A percentile compares a stretch with the other conserved stretches of the same genome.
Conservation (phyloP, 2,888 invertebrate species). For the Scaptomyza parva region DNA sequence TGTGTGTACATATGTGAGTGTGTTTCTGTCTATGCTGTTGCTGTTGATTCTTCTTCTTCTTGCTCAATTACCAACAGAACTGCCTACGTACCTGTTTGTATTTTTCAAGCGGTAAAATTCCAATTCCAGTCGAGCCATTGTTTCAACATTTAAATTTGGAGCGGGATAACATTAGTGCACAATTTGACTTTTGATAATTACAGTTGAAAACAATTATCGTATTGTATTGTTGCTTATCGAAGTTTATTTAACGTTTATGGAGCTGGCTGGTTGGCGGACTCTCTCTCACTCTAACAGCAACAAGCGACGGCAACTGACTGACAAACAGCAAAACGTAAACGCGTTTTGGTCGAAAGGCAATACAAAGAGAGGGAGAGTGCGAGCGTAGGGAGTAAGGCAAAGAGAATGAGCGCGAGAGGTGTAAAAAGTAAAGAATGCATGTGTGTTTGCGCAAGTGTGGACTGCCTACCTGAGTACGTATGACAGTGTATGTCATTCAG, state of each 20-base stretch:
- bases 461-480: slow-evolving; percentile 42
- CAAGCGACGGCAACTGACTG: slow-evolving; percentile 66
- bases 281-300: slow-evolving; percentile 39
- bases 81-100: slow-evolving; percentile 76
- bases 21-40: slow-evolving; percentile 32
- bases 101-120: slow-evolving; percentile 38
- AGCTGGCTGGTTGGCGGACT: slow-evolving; percentile 1
- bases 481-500: slow-evolving; percentile 21
- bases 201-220: slow-evolving; percentile 23
- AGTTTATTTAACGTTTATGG: slow-evolving; percentile 37
- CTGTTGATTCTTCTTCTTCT: slow-evolving; percentile 52
- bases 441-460: slow-evolving; percentile 35
- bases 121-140: slow-evolving; percentile 41
- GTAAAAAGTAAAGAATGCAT: slow-evolving; percentile 6
- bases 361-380: neutral
- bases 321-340: slow-evolving; percentile 55
- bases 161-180: slow-evolving; percentile 12
- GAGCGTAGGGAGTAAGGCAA: slow-evolving; percentile 4
- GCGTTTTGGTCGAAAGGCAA: slow-evolving; percentile 71
- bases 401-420: slow-evolving; percentile 23
- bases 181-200: slow-evolving; percentile 17
- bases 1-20: slow-evolving; percentile 22
- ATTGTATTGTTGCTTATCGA: slow-evolving; percentile 26
- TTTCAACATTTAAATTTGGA: slow-evolving; percentile 19
- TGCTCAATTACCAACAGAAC: slow-evolving; percentile 73